Conservation (phyloP, 2,113 vertebrate genomes). For the Apaloderma vittatum region DNA sequence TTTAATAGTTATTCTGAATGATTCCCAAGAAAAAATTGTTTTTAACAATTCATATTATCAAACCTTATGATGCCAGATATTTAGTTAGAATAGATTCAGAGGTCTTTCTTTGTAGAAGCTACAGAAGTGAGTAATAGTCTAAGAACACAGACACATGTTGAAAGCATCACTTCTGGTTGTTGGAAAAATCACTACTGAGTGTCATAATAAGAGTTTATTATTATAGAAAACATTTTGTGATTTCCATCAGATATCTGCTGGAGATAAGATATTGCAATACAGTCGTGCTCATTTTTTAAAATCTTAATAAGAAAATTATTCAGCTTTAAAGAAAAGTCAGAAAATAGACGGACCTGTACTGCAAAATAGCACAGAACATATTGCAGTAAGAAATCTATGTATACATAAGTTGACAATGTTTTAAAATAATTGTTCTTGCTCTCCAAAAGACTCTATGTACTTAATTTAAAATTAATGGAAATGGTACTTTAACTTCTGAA, state of each 20-base stretch:
- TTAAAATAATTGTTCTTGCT: background rate
- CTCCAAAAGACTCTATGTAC: background rate
- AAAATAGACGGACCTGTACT: background rate
- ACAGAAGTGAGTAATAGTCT: accelerated
- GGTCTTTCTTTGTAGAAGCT: background rate
- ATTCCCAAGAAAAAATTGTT: background rate
- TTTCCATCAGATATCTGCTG: background rate
- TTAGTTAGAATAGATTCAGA: background rate
- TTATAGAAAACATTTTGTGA: background rate
- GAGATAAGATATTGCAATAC: background rate
- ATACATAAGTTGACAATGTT: background rate
- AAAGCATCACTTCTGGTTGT: background rate
- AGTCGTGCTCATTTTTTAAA: background rate
- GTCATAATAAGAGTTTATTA: background rate
- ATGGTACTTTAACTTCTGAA: background rate
- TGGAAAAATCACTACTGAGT: background rate
- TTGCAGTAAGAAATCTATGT: background rate
- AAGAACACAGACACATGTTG: background rate
- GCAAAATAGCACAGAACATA: background rate
- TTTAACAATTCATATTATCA: background rate
- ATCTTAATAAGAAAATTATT: background rate
- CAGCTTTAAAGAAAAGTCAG: background rate
- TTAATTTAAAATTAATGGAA: slow-evolving; percentile 1
- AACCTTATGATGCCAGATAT: background rate
- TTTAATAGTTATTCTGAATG: background rate